Evolutionary conservation across 2,113 vertebrate species (phyloP).

Genomic region (Spizaetus ornatus): DNA sequence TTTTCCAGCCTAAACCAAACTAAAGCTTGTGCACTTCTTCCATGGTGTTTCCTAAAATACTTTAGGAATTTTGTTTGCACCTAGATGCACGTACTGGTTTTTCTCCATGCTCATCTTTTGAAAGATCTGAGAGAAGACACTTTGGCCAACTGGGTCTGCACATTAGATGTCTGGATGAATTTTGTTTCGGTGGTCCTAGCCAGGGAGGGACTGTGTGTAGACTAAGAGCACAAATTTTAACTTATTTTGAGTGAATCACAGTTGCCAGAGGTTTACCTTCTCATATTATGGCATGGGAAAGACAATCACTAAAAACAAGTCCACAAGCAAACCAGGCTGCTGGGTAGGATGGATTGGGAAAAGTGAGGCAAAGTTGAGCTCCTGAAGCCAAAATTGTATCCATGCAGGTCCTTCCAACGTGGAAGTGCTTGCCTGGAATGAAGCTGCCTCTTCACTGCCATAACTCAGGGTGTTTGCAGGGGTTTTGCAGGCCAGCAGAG

Average conservation of each 20-base stretch:
- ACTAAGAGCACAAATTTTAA: neutral
- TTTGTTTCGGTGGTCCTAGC: neutral
- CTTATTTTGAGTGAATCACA: neutral
- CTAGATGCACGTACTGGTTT: accelerated
- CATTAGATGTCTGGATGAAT: neutral
- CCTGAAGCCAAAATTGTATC: neutral
- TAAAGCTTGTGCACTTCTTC: neutral
- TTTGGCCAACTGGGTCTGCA: neutral
- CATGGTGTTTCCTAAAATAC: neutral
- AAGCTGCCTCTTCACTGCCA: neutral
- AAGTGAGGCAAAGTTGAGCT: neutral
- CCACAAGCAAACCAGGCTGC: neutral
- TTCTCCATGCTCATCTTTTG: neutral
- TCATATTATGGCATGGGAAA: neutral
- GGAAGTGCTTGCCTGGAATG: neutral
- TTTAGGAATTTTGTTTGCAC: neutral
- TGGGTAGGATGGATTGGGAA: neutral
- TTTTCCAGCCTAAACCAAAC: neutral
- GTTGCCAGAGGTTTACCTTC: neutral
- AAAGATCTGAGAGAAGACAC: neutral
- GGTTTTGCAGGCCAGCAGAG: neutral
- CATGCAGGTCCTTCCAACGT: accelerated
- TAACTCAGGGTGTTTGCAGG: neutral
- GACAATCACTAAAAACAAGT: neutral
- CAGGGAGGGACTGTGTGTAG: neutral